Evolutionary conservation across 2,888 invertebrate genomes (phyloP), one percentile per base, ranked within the genome.

Genomic region (Lasioglossum pauxillum): DNA sequence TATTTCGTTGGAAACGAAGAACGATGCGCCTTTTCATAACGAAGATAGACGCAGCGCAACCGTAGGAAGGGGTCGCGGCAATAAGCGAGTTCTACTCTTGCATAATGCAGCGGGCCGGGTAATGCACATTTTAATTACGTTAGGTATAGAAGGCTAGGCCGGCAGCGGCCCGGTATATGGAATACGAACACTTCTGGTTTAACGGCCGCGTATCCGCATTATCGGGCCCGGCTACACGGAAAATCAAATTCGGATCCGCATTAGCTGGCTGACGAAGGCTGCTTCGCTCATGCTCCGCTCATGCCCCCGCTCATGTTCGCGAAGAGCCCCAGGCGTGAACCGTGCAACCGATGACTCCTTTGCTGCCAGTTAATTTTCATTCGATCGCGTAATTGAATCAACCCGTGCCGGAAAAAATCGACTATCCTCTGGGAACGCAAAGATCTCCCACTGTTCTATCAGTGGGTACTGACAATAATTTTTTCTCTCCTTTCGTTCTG

Each of bases 61-160:
- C 67, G 80, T 73, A 57, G 76, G 75, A 60, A 80, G 35, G 67
- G 35, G 16, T 19, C 79, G 12, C 64, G 67, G 60, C 67, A 27
- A 31, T 80, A 72, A 64, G 75, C 67, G 85, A 83, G 84, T 85
- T 89, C 85, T 82, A 86, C 81, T 90, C 75, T 14, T 60, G 89
- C 84, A 85, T 90, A 89, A 90, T 88, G 85, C 83, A 85, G 73
- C 75, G 85, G 82, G 76, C 84, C 83, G 87, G 87, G 86, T 92
- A 92, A 92, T 92, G 91, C 91, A 92, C 91, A 88, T 90, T 88
- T 92, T 92, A 92, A 92, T 92, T 88, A 85, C 91, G 90, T 93
- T 92, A 92, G 85, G 86, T 89, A 85, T 78, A 87, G 88, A 83
- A 88, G 86, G 89, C 78, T 84, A 73, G 88, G 79, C 86, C 85